phyloP scores from a whole-genome alignment of 2,888 invertebrate species.

The Drosophila neutralis region DNA sequence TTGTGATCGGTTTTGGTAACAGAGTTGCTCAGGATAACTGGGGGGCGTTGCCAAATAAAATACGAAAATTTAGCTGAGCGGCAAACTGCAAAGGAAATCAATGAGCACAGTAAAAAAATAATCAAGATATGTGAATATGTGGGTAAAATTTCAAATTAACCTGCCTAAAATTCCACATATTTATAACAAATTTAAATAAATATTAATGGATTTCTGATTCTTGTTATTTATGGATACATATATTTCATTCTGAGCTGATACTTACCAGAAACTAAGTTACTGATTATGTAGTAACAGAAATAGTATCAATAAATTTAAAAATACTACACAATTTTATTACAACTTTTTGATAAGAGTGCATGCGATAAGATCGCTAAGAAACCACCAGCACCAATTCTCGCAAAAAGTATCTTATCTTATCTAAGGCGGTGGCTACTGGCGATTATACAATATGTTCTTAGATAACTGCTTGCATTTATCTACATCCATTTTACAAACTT shows the following conservation, averaged over 20 bases:
- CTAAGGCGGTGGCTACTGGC: slow-evolving; percentile 12
- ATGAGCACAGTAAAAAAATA: not conserved
- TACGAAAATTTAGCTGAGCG: slow-evolving; percentile 7
- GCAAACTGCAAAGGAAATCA: slow-evolving; percentile 33
- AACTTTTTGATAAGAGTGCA: slow-evolving; percentile 1
- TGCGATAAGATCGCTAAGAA: slow-evolving; percentile 8
- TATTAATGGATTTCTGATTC: not conserved
- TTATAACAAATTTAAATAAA: not conserved
- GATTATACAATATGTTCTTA: slow-evolving; percentile 5
- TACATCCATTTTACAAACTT: not conserved
- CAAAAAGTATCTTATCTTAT: slow-evolving; percentile 36
- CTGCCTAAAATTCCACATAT: slow-evolving; percentile 2
- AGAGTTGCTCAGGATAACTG: slow-evolving; percentile 18
- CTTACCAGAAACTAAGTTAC: not conserved
- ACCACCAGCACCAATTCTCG: not conserved
- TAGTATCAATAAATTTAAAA: not conserved
- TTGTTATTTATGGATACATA: no score
- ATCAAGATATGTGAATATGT: slow-evolving; percentile 14
- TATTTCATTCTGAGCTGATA: not conserved
- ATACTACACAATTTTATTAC: not conserved
- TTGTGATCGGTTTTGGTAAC: slow-evolving; percentile 37
- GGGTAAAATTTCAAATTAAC: not conserved
- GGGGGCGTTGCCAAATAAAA: slow-evolving; percentile 32
- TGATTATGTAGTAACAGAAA: not conserved
- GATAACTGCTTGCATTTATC: slow-evolving; percentile 24